Base-by-base conservation (phyloP, 2,888 invertebrate genomes). In the Phengaris arion region DNA sequence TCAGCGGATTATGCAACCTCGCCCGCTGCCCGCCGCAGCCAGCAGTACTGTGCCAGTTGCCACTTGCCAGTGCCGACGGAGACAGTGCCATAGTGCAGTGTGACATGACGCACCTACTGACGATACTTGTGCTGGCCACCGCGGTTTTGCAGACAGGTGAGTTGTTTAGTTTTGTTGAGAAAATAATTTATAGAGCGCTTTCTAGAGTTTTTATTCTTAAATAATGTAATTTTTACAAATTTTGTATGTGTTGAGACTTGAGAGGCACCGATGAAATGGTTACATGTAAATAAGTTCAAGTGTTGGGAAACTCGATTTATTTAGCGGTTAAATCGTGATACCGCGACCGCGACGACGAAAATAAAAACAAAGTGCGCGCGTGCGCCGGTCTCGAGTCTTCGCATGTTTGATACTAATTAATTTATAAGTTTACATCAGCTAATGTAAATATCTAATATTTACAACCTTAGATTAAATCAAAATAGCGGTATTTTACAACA, bases 1-100 rank as follows among this genome's bases (percentile, higher is more conserved):
- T 92, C 90, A 91, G 83, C 84, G 83, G 85, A 87, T 92, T 92
- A 92, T 92, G 92, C 92, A 92, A 92, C 85, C 83, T 81, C 81
- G 82, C 82, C 83, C 82, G 80, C 79, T 35, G 64, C 64, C 64
- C 64, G 64, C 12, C 12, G 82, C 88, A 89, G 90, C 89, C 74
- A 79, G 80, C 76, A 79, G 7, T 64, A 45, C 74, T 48, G 48
- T 15, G 46, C 55, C 75, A 69, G 22, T 54, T 4, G 51, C 75
- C 48, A 55, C 22, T 45, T 55, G 69, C 68, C 48, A 45, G n/a
- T 70, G 48, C 75, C 70, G 13, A 72, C 48, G 70, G 68, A 70
- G 48, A 57, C 48, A 35, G 74, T 64, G 55, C 54, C 15, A 70
- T 70, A 78, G 78, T 77, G 78, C 77, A 64, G 64, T 64, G 64